Evolutionary conservation across 2,113 vertebrate species (phyloP).

Genomic region (Microtus ochrogaster): DNA sequence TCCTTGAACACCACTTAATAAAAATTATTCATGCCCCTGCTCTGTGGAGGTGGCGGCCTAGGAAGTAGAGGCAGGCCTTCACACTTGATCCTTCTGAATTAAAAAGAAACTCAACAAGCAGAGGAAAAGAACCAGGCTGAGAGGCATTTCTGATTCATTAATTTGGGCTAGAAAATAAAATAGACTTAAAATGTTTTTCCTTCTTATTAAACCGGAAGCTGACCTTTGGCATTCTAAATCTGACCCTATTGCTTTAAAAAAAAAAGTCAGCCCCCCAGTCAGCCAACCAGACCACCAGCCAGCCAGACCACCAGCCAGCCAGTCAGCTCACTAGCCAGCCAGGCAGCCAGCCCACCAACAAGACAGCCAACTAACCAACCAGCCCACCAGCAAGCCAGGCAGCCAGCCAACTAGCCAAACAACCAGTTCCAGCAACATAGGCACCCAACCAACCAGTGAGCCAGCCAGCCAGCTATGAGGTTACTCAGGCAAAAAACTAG

Average conservation of each 20-base stretch:
- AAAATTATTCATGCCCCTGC: background rate
- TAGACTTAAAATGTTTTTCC: background rate
- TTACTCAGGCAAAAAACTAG: no score
- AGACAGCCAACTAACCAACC: background rate
- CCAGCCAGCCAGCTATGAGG: background rate
- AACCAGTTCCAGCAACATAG: background rate
- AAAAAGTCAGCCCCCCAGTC: background rate
- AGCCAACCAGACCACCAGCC: background rate
- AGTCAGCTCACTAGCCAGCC: background rate
- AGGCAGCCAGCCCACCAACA: background rate
- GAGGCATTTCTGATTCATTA: background rate
- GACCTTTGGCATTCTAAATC: background rate
- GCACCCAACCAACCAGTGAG: background rate
- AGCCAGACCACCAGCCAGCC: background rate
- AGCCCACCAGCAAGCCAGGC: background rate
- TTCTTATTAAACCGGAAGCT: background rate
- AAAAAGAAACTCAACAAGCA: background rate
- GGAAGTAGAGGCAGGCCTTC: fast-evolving
- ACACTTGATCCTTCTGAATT: background rate
- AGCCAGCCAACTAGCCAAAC: background rate
- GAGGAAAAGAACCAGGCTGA: background rate
- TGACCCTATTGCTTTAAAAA: background rate
- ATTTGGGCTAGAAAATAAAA: background rate
- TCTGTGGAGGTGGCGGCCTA: background rate
- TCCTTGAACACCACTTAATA: background rate